These are phyloP conservation scores for Lasiurus borealis DNA, from an alignment of 2,113 vertebrate genomes.

Conservation along the genomic window DNA sequence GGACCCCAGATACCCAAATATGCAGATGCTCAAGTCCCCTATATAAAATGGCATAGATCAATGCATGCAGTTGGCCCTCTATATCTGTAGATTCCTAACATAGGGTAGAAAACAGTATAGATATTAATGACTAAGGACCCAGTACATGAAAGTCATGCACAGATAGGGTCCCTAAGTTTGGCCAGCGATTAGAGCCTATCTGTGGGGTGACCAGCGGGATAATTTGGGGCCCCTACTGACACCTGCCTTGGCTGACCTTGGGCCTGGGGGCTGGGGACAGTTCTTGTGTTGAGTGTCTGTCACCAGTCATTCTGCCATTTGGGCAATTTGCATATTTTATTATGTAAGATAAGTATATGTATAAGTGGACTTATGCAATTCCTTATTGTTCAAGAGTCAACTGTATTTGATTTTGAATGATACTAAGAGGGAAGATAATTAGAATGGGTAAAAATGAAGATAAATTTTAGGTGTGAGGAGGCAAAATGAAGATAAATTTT, in stretches of 20 bases:
- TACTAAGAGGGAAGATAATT: not conserved
- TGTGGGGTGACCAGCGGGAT: too few species aligned
- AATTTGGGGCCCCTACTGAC: too few species aligned
- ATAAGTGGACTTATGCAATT: not conserved
- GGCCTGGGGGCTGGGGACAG: too few species aligned
- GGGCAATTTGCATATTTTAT: too few species aligned
- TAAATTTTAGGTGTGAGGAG: not conserved
- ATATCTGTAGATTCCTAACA: not conserved
- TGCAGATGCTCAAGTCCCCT: not conserved
- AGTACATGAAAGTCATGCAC: too few species aligned
- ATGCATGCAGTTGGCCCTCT: not conserved
- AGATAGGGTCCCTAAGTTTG: too few species aligned
- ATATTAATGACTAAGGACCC: not conserved
- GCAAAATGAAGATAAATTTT: slow-evolving; percentile 31
- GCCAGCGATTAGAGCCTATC: too few species aligned
- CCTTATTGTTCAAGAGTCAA: not conserved
- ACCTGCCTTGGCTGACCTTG: too few species aligned
- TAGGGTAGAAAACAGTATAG: not conserved
- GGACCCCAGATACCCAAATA: not conserved
- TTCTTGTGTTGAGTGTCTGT: too few species aligned
- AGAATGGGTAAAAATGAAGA: slow-evolving; percentile 13
- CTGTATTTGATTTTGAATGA: slow-evolving; percentile 3
- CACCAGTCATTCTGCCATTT: too few species aligned
- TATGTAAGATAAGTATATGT: not conserved
- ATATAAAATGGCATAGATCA: not conserved